Evolutionary conservation across 2,797 vertebrate species (phyloP).

Genomic region (Anguilla megastoma): DNA sequence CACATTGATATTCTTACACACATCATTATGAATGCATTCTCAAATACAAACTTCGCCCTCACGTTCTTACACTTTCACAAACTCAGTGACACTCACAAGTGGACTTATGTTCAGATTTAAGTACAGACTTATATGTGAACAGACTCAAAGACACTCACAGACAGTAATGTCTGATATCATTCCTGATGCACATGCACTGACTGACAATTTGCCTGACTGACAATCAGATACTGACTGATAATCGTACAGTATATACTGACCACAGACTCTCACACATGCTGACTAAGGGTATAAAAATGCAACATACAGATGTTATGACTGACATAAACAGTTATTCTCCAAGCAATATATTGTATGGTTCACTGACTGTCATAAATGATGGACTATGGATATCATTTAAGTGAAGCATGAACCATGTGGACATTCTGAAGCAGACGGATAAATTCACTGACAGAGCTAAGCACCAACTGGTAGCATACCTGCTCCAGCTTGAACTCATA

Average conservation of each 20-base stretch:
- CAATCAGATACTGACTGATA: background rate
- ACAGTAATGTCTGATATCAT: background rate
- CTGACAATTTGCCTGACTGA: conserved; percentile 19
- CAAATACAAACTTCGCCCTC: background rate
- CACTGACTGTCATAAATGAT: background rate
- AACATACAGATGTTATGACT: background rate
- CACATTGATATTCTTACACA: conserved; percentile 20
- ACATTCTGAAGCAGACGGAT: conserved; percentile 6
- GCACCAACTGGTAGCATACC: background rate
- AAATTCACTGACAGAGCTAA: background rate
- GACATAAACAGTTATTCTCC: background rate
- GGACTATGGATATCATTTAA: conserved; percentile 9
- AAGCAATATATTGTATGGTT: conserved; percentile 26
- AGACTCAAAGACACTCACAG: background rate
- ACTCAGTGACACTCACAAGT: background rate
- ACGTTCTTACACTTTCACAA: background rate
- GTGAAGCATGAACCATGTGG: conserved; percentile 4
- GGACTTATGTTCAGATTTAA: background rate
- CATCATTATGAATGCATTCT: background rate
- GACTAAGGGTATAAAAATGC: background rate
- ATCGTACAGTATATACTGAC: background rate
- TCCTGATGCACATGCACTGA: background rate
- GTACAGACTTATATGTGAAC: background rate
- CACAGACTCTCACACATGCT: background rate
- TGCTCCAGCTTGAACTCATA: background rate